Conservation (phyloP, 2,797 vertebrate species). For the Spizella passerina region DNA sequence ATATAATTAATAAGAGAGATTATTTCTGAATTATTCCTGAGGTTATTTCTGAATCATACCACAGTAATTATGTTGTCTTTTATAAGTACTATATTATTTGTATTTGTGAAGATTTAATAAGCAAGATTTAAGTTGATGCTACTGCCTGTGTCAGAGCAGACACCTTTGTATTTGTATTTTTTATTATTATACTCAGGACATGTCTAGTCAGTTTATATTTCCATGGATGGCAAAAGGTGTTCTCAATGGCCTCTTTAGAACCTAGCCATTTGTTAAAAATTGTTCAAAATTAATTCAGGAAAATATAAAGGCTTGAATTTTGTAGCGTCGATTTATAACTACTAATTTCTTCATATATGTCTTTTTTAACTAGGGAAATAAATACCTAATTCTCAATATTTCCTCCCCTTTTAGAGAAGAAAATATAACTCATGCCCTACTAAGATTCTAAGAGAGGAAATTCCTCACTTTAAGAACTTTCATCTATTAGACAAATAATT, state of each 20-base stretch:
- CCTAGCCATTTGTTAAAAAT: not conserved
- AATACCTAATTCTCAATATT: not conserved
- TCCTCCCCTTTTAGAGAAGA: not conserved
- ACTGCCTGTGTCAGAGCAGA: not conserved
- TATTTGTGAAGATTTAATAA: not conserved
- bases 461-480: not conserved
- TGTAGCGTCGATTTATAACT: accelerated
- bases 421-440: not conserved
- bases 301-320: not conserved
- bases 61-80: not conserved
- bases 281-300: not conserved
- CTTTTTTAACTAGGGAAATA: not conserved
- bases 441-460: not conserved
- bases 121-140: not conserved
- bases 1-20: not conserved
- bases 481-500: not conserved
- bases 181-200: not conserved
- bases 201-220: not conserved
- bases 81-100: not conserved
- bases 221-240: not conserved
- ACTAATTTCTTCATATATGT: not conserved
- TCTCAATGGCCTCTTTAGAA: not conserved
- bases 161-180: not conserved
- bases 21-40: not conserved
- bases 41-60: not conserved